Evolutionary conservation across 2,888 invertebrate genomes (phyloP).

Genomic region (Lagria hirta): DNA sequence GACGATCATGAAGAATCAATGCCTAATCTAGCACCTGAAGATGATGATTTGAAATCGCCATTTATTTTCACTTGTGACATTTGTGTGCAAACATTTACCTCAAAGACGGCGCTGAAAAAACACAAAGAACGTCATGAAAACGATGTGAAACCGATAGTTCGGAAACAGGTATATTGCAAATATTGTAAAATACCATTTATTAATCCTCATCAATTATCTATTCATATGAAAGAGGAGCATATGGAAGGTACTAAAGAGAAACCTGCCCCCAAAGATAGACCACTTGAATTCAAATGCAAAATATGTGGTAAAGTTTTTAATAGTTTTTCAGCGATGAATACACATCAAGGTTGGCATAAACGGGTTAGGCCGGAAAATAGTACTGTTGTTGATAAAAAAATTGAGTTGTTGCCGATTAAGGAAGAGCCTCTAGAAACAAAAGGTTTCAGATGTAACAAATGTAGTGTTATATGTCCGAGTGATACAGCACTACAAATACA

Average conservation of each 20-base stretch:
- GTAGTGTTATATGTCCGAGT: conserved; percentile 42
- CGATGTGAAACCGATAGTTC: conserved; percentile 21
- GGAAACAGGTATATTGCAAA: conserved; percentile 42
- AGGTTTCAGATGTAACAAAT: conserved; percentile 44
- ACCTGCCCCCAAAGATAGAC: conserved; percentile 24
- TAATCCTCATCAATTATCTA: conserved; percentile 35
- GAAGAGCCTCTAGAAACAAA: conserved; percentile 37
- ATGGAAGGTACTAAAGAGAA: conserved; percentile 34
- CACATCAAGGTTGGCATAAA: conserved; percentile 64
- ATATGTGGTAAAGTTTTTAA: conserved; percentile 66
- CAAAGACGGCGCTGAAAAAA: conserved; percentile 49
- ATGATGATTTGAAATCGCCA: conserved; percentile 31
- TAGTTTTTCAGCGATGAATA: conserved; percentile 60
- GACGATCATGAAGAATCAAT: conserved; percentile 49
- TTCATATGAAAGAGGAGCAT: conserved; percentile 49
- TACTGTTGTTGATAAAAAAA: conserved; percentile 42
- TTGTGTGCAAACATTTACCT: conserved; percentile 53
- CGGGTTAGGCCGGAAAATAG: conserved; percentile 52
- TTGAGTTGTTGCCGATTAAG: conserved; percentile 18
- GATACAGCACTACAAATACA: conserved; percentile 51
- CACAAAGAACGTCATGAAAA: conserved; percentile 49
- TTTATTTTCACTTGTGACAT: conserved; percentile 50
- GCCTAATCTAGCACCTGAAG: conserved; percentile 30
- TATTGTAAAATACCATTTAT: conserved; percentile 47
- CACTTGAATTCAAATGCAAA: conserved; percentile 58